phyloP scores from a whole-genome alignment of 2,888 invertebrate species.

The Tetanocera ferruginea region DNA sequence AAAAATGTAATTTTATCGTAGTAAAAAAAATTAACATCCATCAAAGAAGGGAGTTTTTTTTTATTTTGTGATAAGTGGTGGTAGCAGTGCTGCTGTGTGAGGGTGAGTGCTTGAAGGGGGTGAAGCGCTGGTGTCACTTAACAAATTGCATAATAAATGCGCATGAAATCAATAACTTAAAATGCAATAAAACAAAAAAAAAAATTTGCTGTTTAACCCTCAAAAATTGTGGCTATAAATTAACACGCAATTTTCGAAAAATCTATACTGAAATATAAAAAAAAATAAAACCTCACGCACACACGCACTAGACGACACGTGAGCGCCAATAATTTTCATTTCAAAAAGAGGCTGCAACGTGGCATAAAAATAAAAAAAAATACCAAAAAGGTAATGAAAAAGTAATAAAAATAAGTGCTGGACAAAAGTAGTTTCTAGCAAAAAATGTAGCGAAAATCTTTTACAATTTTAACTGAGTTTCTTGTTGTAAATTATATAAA shows the following conservation, averaged over 20 bases:
- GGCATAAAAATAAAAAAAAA: background rate
- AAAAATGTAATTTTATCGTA: too few relatives aligned
- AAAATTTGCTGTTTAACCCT: background rate
- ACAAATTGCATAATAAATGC: conserved; percentile 38
- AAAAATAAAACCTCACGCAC: background rate
- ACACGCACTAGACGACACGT: conserved; percentile 5
- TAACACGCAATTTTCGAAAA: conserved; percentile 30
- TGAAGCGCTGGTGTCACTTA: conserved; percentile 15
- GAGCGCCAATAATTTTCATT: conserved; percentile 1
- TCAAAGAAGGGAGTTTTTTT: background rate
- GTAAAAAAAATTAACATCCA: background rate
- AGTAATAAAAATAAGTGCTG: background rate
- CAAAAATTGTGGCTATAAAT: conserved; percentile 18
- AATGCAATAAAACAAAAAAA: background rate
- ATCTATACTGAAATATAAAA: background rate
- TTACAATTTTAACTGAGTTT: too few relatives aligned
- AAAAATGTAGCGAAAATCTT: too few relatives aligned
- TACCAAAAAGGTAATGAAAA: background rate
- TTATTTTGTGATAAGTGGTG: too few relatives aligned
- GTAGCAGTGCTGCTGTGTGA: too few relatives aligned
- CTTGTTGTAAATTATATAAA: too few relatives aligned
- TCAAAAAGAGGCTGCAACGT: conserved; percentile 22
- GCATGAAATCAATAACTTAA: conserved; percentile 36
- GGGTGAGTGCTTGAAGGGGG: background rate
- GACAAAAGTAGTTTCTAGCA: too few relatives aligned